Conservation (phyloP, 2,888 invertebrate genomes). For the Eupeodes latifasciatus region DNA sequence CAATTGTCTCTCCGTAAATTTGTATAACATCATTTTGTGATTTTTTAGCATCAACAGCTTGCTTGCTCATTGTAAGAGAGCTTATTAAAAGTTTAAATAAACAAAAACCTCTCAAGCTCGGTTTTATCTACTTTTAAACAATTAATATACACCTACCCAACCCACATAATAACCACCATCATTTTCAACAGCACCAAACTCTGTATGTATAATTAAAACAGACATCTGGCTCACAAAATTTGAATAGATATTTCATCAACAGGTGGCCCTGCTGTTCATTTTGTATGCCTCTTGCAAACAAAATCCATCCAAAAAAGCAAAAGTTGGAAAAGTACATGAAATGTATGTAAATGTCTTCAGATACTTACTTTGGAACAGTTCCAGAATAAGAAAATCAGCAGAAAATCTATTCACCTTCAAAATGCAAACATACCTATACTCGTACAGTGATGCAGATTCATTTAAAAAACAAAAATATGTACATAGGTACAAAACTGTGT, state of each 20-base stretch:
- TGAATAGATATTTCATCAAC: constrained; percentile 4
- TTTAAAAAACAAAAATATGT: neutral
- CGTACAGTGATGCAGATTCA: neutral
- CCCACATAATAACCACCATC: neutral
- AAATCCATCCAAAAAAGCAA: neutral
- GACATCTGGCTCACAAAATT: neutral
- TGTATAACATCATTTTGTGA: too few species aligned
- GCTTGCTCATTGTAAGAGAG: too few species aligned
- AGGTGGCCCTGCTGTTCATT: neutral
- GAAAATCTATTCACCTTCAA: too few species aligned
- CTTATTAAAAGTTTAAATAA: too few species aligned
- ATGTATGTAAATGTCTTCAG: neutral
- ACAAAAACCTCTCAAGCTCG: too few species aligned
- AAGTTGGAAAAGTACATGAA: neutral
- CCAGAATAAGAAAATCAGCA: neutral
- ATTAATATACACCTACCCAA: too few species aligned
- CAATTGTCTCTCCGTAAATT: too few species aligned
- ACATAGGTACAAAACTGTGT: neutral
- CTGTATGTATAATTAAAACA: neutral
- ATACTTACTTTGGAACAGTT: neutral
- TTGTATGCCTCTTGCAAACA: neutral
- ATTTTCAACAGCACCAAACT: neutral
- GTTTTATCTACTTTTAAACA: too few species aligned
- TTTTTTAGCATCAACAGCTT: too few species aligned
- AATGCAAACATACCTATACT: neutral